These are phyloP conservation scores for Diachrysia chrysitis DNA, from an alignment of 2,888 invertebrate genomes.

Conservation along the genomic window DNA sequence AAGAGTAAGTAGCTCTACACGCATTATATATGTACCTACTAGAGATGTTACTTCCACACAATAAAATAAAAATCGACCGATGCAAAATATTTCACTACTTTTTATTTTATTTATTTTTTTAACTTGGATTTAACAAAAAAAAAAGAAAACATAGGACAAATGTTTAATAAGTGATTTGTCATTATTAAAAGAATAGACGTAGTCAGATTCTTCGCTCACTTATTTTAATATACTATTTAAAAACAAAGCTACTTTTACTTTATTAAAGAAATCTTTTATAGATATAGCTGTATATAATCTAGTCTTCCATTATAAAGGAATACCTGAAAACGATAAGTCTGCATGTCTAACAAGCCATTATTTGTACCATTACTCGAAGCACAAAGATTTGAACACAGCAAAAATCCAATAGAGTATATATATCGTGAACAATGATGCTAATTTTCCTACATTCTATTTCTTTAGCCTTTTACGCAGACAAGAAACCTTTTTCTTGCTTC, in stretches of 20 bases:
- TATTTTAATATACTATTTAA: too few species aligned
- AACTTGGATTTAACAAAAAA: too few species aligned
- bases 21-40: background rate
- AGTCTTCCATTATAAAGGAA: background rate
- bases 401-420: background rate
- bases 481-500: background rate
- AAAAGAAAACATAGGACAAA: too few species aligned
- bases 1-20: background rate
- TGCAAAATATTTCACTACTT: too few species aligned
- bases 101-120: too few species aligned
- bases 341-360: conserved; percentile 1
- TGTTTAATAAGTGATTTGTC: too few species aligned
- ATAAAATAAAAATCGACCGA: too few species aligned
- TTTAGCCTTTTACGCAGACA: background rate
- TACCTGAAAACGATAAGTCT: background rate
- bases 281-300: too few species aligned
- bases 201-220: too few species aligned
- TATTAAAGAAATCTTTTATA: too few species aligned
- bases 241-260: too few species aligned
- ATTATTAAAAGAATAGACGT: too few species aligned
- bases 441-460: conserved; percentile 17
- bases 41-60: background rate
- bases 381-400: background rate
- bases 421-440: conserved; percentile 23
- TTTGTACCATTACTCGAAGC: background rate